phyloP scores from a whole-genome alignment of 2,888 invertebrate genomes.

The Podabrus alpinus region DNA sequence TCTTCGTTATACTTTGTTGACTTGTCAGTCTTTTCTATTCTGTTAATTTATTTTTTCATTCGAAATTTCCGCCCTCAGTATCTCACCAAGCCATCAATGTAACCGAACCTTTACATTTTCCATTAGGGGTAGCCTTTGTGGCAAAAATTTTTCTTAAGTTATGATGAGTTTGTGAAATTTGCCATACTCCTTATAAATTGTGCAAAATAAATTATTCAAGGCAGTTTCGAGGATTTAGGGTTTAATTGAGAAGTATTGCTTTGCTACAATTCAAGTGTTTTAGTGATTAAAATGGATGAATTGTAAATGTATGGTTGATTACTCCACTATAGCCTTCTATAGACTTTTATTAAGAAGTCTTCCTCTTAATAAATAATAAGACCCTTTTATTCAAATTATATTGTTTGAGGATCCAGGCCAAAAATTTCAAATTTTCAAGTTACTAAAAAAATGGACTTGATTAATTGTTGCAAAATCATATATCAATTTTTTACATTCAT shows the following conservation, averaged over 20 bases:
- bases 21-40: not conserved
- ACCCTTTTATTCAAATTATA: too few relatives aligned
- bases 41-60: not conserved
- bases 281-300: not conserved
- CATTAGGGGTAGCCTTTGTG: not conserved
- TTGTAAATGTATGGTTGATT: not conserved
- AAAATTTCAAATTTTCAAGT: too few relatives aligned
- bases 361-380: too few relatives aligned
- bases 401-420: too few relatives aligned
- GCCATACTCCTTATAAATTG: not conserved
- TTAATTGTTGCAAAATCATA: too few relatives aligned
- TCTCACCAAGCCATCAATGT: not conserved
- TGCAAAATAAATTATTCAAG: not conserved
- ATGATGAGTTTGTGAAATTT: not conserved
- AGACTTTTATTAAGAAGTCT: too few relatives aligned
- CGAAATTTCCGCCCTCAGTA: not conserved
- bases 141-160: not conserved
- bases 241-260: not conserved
- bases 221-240: not conserved
- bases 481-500: too few relatives aligned
- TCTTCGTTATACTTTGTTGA: not conserved
- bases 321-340: not conserved
- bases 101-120: not conserved
- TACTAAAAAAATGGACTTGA: too few relatives aligned
- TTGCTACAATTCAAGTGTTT: not conserved